Conservation (phyloP, 2,888 invertebrate species). For the Lumbricus terrestris region DNA sequence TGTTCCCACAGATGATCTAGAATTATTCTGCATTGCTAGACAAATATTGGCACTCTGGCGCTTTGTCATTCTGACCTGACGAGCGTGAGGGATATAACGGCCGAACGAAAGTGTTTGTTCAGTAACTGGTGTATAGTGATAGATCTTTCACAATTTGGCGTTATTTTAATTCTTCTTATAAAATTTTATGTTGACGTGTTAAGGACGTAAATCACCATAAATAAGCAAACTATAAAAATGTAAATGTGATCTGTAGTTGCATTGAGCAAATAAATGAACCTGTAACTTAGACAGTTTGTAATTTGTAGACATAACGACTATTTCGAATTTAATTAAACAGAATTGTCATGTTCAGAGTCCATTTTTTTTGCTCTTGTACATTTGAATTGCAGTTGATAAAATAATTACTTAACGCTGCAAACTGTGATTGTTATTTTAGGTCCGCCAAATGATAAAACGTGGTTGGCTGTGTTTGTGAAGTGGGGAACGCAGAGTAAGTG, state of each 20-base stretch:
- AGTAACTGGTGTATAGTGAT: not conserved
- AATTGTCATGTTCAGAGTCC: not conserved
- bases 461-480: conserved; percentile 42
- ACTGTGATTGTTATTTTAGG: conserved; percentile 32
- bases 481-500: conserved; percentile 41
- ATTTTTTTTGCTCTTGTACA: not conserved
- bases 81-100: not conserved
- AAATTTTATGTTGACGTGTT: not conserved
- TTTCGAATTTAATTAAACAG: not conserved
- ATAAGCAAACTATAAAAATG: not conserved
- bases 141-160: not conserved
- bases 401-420: conserved; percentile 18
- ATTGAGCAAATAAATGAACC: not conserved
- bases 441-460: conserved; percentile 38
- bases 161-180: not conserved
- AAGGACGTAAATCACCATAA: not conserved
- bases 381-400: not conserved
- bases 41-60: not conserved
- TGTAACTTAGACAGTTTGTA: not conserved
- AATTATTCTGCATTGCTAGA: conserved; percentile 3
- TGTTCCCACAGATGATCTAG: not conserved
- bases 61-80: not conserved
- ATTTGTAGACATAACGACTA: not conserved
- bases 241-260: not conserved
- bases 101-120: not conserved